Base-by-base conservation (phyloP, 2,797 vertebrate genomes). In the Gadopsis marmoratus region DNA sequence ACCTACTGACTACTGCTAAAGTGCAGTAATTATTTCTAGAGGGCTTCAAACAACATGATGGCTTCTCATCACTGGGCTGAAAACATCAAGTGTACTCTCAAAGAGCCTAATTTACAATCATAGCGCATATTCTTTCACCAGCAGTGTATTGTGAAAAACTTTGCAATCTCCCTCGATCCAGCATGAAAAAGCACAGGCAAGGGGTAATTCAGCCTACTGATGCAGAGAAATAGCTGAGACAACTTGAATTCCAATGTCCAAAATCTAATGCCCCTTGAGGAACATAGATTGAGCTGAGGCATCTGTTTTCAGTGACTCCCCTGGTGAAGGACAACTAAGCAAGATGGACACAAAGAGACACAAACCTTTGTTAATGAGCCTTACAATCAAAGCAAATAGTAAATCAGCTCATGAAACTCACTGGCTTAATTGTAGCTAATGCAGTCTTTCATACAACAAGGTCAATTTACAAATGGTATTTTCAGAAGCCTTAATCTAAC, bases 81-180 rank as follows among this genome's bases (percentile, higher is more conserved):
- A 79, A 72, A 59, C 48, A 65, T 71, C 74, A 63, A 65, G 31
- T 60, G 26, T 50, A 45, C 65, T 37, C 33, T 66, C 59, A 39
- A 39, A 72, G 63, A 85, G 70, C 35, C 85, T 86, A 61, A 84
- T 87, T 86, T 68, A 81, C 68, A 84, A 80, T 79, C 71, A 78
- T 14, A 63, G 60, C 9, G 26, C 35, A 11, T 61, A 73, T n/a
- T 33, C 31, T 54, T 50, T 75, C 35, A 69, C 37, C 35, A 70
- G 62, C 48, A 73, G 70, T 26, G 47, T 58, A 35, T 54, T 48
- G 51, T 64, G 64, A 71, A 78, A 78, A 72, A 64, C 9, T 1
- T 39, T 31, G 23, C 51, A 33, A 63, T 56, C 71, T 78, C 60
- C 19, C 71, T 60, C 10, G 5, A 58, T 74, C 72, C 53, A 77